Base-by-base conservation (phyloP, 2,797 vertebrate genomes). In the Sylvilagus floridanus region DNA sequence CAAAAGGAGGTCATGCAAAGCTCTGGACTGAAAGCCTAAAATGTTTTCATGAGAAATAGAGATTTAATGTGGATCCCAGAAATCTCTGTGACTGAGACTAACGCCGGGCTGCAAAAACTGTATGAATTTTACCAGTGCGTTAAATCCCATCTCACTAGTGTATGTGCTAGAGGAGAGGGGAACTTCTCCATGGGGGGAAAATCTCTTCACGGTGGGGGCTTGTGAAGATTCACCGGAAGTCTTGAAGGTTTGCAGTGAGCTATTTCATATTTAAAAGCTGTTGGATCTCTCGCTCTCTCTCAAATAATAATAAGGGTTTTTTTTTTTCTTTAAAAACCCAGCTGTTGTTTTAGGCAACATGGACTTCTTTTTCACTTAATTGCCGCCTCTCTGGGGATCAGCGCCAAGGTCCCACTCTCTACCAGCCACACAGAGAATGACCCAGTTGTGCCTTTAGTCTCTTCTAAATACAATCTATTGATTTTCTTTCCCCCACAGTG, bases 401-500 rank as follows among this genome's bases (percentile, higher is more conserved):
- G 54, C 73, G 75, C 90, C 90, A 82, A 83, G 28, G 83, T 54
- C 79, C 35, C 63, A 84, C 83, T 90, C 76, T 47, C 86, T 52
- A 77, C 90, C 81, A 54, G 78, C 93, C 83, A 93, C 50, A 85
- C n/a, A 77, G 93, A 94, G 92, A 93, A 87, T 96, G 94, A 96
- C 78, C 88, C 92, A 72, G 63, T 92, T 96, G 94, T 94, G 86
- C 87, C 66, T 86, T 95, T 28, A 68, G 88, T 97, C 96, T 11
- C 24, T 88, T 97, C 97, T 96, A 86, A 97, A 91, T 97, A 68
- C 50, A 94, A 83, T 77, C 91, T 97, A 97, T 97, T 97, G 97
- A 97, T 97, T 98, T 98, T 92, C 95, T 97, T 97, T 96, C 93
- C 93, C 50, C 60, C 95, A 87, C 97, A 97, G 96, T 97, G 97